Evolutionary conservation across 2,797 vertebrate species (phyloP).

Genomic region (Melanotaenia boesemani): DNA sequence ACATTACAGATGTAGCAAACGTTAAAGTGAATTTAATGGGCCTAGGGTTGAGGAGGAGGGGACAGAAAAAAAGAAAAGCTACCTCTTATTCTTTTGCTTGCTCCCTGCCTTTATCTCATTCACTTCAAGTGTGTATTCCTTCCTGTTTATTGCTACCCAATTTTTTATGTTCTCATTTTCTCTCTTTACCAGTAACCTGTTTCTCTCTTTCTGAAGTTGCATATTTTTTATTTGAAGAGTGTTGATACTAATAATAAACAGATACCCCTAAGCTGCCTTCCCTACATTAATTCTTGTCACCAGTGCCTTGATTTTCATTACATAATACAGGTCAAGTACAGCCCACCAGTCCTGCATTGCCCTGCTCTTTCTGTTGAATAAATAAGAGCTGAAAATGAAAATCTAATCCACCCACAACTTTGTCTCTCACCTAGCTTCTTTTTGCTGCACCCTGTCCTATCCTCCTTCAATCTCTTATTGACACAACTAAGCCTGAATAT

Average conservation of each 20-base stretch:
- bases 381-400: slow-evolving; percentile 40
- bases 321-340: slow-evolving; percentile 28
- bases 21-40: slow-evolving; percentile 79
- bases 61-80: slow-evolving; percentile 27
- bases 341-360: not conserved
- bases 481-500: slow-evolving; percentile 50
- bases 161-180: slow-evolving; percentile 2
- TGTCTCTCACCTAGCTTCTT: slow-evolving; percentile 27
- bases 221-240: not conserved
- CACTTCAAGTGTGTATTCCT: slow-evolving; percentile 5
- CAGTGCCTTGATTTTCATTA: slow-evolving; percentile 9
- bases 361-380: slow-evolving; percentile 38
- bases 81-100: slow-evolving; percentile 16
- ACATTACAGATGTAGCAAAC: slow-evolving; percentile 79
- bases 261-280: not conserved
- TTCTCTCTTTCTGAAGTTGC: not conserved
- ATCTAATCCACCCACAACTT: slow-evolving; percentile 42
- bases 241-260: not conserved
- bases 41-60: slow-evolving; percentile 58
- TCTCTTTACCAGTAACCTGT: not conserved
- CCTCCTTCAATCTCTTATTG: slow-evolving; percentile 28
- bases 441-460: slow-evolving; percentile 19
- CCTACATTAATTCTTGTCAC: slow-evolving; percentile 21
- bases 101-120: slow-evolving; percentile 1
- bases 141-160: slow-evolving; percentile 5